A percentile compares a stretch with the other conserved stretches of the same genome.
Conservation (phyloP, 2,888 invertebrate genomes). For the Drosophila kambysellisi region DNA sequence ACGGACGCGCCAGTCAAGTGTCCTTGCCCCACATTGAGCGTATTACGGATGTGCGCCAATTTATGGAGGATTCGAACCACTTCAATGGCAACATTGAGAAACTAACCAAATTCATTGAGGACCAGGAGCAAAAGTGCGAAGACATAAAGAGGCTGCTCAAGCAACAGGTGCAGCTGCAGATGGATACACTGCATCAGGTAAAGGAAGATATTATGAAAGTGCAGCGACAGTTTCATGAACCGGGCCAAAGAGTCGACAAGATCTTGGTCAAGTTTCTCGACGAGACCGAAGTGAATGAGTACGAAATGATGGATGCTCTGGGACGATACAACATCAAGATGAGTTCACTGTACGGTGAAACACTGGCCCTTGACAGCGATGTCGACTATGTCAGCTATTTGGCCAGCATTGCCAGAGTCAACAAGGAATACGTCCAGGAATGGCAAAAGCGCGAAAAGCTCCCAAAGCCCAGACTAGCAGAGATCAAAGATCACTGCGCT, state of each 20-base stretch:
- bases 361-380: slow-evolving; percentile 47
- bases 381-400: slow-evolving; percentile 48
- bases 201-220: slow-evolving; percentile 48
- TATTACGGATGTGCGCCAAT: slow-evolving; percentile 38
- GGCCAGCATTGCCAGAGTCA: slow-evolving; percentile 36
- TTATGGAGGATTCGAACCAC: slow-evolving; percentile 28
- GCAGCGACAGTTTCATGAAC: slow-evolving; percentile 20
- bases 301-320: slow-evolving; percentile 35
- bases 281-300: slow-evolving; percentile 41
- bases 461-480: background rate
- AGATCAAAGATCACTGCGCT: too few relatives aligned
- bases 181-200: slow-evolving; percentile 29
- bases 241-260: slow-evolving; percentile 3
- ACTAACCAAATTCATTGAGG: slow-evolving; percentile 10
- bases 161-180: slow-evolving; percentile 31
- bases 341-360: slow-evolving; percentile 38
- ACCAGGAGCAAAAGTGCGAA: slow-evolving; percentile 36
- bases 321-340: slow-evolving; percentile 44
- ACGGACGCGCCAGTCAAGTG: background rate
- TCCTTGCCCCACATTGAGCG: slow-evolving; percentile 43
- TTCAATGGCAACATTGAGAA: slow-evolving; percentile 18
- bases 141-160: slow-evolving; percentile 20
- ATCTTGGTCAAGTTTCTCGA: slow-evolving; percentile 47
- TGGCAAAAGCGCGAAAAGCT: slow-evolving; percentile 14
- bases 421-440: slow-evolving; percentile 30